These are phyloP conservation scores for Adela reaumurella DNA, from an alignment of 2,888 invertebrate genomes.

Conservation along the genomic window DNA sequence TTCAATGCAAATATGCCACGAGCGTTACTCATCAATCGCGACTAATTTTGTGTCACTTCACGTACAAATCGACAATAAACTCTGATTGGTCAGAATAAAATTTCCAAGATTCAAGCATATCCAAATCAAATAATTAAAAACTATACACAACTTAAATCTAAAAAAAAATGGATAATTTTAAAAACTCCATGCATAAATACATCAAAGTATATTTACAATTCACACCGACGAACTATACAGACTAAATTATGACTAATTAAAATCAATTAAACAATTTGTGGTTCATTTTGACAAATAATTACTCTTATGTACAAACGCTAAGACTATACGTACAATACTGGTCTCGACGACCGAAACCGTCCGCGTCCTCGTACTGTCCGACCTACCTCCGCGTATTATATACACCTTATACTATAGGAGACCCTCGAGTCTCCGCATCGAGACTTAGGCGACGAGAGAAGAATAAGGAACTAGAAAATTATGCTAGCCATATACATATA, in stretches of 20 bases:
- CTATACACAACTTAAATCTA: not conserved
- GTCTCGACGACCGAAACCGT: no score
- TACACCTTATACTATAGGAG: no score
- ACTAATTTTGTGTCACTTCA: no score
- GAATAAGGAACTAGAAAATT: not conserved
- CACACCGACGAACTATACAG: not conserved
- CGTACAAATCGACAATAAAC: no score
- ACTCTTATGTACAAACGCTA: constrained; percentile 47
- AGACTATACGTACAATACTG: not conserved
- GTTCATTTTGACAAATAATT: constrained; percentile 55
- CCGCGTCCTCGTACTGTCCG: no score
- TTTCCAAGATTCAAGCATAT: not conserved
- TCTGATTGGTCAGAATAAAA: no score
- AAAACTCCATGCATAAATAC: not conserved
- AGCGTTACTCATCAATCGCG: no score
- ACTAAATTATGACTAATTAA: constrained; percentile 31
- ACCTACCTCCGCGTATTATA: no score
- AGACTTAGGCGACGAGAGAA: not conserved
- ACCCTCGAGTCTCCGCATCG: no score
- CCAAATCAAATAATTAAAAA: not conserved
- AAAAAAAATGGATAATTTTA: not conserved
- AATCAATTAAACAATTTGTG: constrained; percentile 47
- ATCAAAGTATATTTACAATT: not conserved
- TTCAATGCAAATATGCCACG: no score
- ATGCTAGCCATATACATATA: not conserved